Base-by-base conservation (phyloP, 2,888 invertebrate genomes). In the Trichopria drosophilae region DNA sequence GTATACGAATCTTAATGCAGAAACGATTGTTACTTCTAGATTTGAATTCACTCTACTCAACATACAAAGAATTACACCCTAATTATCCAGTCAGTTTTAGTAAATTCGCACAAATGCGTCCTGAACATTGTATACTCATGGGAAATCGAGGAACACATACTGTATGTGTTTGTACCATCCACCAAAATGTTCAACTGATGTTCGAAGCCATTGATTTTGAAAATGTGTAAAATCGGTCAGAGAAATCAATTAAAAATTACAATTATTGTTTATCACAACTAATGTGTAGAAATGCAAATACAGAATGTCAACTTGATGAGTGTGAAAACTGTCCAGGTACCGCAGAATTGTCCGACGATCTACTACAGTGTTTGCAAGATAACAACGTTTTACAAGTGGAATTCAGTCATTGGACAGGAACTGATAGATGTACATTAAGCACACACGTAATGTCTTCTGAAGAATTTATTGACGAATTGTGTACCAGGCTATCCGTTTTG, bases 21-120 rank as follows among this genome's bases (percentile, higher is more conserved):
- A 44, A 15, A 34, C 13, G 12, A 10, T 24, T 44, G 13, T n/a
- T 44, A 3, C n/a, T 12, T 19, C 7, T 28, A 23, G 26, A 46
- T 37, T 24, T 46, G n/a, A 46, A 15, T 22, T 15, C 7, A 24
- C 22, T 37, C 5, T 22, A 37, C 15, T 2, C 10, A 26, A 20
- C 12, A 15, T 37, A 29, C 13, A 19, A 20, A 22, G 37, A 45
- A 45, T 18, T 2, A 24, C 13, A 36, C 12, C 6, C 28, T 10
- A 15, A 34, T 24, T 10, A 10, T 34, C 3, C 34, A 3, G 35
- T 35, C 9, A n/a, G n/a, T 31, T 31, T 31, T 10, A 3, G 31
- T 31, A n/a, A 31, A 7, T 31, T 29, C 15, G 29, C 29, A 29
- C 12, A 31, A 31, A 15, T 31, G 12, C 31, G 31, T 9, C 31